Conservation (phyloP, 2,797 vertebrate species). For the Aeoliscus strigatus region DNA sequence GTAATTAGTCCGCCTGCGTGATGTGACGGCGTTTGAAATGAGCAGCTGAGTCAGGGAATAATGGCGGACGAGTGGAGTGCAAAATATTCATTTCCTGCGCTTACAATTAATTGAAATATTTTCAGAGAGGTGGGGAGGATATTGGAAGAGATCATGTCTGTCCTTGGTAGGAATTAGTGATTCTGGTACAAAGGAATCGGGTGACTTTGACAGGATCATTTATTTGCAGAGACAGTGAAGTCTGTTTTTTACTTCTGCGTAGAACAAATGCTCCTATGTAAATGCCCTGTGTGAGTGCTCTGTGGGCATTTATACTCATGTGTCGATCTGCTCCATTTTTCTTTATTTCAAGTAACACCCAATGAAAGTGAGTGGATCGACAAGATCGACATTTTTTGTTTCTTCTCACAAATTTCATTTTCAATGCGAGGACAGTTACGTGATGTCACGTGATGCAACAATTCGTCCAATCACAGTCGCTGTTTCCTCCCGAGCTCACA, state of each 20-base stretch:
- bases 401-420: too few species aligned
- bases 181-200: conserved; percentile 11
- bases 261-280: too few species aligned
- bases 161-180: conserved; percentile 49
- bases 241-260: neutral
- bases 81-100: conserved; percentile 36
- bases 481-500: too few species aligned
- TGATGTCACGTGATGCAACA: too few species aligned
- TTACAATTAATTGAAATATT: conserved; percentile 48
- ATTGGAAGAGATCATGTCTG: conserved; percentile 37
- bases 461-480: too few species aligned
- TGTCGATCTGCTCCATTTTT: too few species aligned
- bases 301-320: too few species aligned
- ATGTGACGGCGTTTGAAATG: conserved; percentile 47
- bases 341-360: too few species aligned
- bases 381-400: too few species aligned
- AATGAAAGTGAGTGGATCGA: too few species aligned
- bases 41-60: conserved; percentile 37
- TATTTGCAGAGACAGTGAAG: neutral
- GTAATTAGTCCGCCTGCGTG: conserved; percentile 46
- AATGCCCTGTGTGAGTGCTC: too few species aligned
- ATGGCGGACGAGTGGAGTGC: conserved; percentile 8
- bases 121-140: conserved; percentile 33
- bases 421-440: too few species aligned
- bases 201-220: conserved; percentile 48